Percentiles rank a stretch among this genome's conserved stretches.
Evolutionary conservation across 2,113 vertebrate genomes (phyloP).

Genomic region (Brachyhypopomus occidentalis): DNA sequence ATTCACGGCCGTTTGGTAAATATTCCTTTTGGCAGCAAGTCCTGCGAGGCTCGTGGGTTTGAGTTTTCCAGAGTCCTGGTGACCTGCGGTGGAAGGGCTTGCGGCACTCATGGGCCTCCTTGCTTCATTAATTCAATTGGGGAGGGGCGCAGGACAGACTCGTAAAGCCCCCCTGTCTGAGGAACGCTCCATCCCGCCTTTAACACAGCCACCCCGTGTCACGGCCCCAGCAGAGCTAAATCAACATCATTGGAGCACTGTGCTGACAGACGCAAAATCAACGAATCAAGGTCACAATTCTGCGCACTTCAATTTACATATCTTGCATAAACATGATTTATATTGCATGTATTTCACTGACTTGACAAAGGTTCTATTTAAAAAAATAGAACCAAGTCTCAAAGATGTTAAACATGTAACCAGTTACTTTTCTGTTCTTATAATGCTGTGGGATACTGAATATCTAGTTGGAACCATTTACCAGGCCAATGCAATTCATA

Average conservation of each 20-base stretch:
- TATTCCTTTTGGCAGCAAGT: constrained; percentile 82
- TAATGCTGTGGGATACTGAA: too few relatives aligned
- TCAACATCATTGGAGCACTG: neutral
- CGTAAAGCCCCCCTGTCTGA: constrained; percentile 44
- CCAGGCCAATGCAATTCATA: too few relatives aligned
- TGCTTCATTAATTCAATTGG: constrained; percentile 57
- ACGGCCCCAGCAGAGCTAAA: neutral
- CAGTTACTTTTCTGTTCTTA: too few relatives aligned
- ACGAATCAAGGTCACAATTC: neutral
- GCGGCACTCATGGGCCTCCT: constrained; percentile 26
- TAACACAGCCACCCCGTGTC: neutral
- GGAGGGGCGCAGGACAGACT: constrained; percentile 22
- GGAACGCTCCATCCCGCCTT: neutral
- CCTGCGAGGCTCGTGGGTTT: constrained; percentile 64
- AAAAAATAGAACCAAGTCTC: too few relatives aligned
- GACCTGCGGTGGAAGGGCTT: constrained; percentile 59
- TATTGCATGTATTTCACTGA: too few relatives aligned
- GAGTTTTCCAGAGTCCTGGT: constrained; percentile 78
- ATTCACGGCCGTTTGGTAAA: constrained; percentile 82
- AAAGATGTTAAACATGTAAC: too few relatives aligned
- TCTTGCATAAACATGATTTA: too few relatives aligned
- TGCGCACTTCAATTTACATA: too few relatives aligned
- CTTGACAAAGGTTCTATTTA: too few relatives aligned
- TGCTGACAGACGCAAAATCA: neutral
- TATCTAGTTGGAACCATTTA: too few relatives aligned